Evolutionary conservation across 1,140 invertebrate genomes (phyloP).

Genomic region (Adelges cooleyi): DNA sequence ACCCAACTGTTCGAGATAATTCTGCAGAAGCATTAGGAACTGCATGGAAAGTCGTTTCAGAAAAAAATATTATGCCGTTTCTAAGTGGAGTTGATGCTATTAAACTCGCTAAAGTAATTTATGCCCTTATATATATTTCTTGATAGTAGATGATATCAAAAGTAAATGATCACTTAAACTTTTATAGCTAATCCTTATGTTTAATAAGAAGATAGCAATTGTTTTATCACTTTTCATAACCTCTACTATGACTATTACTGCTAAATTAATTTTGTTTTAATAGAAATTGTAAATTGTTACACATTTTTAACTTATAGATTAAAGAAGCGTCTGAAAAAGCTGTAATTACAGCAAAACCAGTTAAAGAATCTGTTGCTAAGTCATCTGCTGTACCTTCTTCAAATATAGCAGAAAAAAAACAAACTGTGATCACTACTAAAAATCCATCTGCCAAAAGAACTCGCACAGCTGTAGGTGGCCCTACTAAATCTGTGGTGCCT

Average conservation of each 20-base stretch:
- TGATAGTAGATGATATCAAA: background rate
- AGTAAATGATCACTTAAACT: no score
- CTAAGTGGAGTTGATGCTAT: conserved; percentile 76
- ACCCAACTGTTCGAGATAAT: conserved; percentile 71
- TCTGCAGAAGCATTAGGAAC: conserved; percentile 87
- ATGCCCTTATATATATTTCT: background rate
- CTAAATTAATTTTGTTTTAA: no score
- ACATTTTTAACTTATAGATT: conserved; percentile 46
- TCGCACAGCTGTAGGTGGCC: background rate
- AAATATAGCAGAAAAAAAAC: conserved; percentile 38
- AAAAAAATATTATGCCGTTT: conserved; percentile 77
- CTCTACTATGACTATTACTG: background rate
- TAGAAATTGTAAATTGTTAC: no score
- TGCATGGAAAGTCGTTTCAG: conserved; percentile 83
- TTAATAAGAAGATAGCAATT: no score
- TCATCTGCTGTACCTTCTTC: conserved; percentile 42
- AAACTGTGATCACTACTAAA: background rate
- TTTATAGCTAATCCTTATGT: background rate
- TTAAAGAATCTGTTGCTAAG: conserved; percentile 43
- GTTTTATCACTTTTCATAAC: background rate
- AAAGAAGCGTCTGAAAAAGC: conserved; percentile 90
- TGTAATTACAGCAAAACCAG: conserved; percentile 59
- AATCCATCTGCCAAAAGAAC: background rate
- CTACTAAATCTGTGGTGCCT: background rate
- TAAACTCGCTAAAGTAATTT: conserved; percentile 74